Conservation (phyloP, 53 echinoderm and acorn worm genomes). For the Henricia sp. region DNA sequence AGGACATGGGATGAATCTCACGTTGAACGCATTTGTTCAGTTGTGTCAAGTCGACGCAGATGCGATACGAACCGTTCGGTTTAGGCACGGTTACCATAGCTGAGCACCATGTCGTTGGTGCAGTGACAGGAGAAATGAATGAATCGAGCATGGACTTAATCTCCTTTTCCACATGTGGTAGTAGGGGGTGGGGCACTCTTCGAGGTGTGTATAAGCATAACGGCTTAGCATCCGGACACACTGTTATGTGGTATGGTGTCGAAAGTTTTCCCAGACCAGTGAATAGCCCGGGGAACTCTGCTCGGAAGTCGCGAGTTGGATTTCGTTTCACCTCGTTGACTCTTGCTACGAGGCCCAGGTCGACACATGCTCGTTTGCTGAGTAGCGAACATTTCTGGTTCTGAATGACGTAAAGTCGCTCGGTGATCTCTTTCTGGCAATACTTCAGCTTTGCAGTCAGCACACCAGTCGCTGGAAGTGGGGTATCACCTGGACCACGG, state of each 20-base stretch:
- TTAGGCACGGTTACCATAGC: slow-evolving; percentile 11
- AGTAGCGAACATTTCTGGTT: slow-evolving; percentile 9
- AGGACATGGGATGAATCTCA: neutral
- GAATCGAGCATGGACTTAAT: slow-evolving; percentile 45
- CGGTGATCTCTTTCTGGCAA: neutral
- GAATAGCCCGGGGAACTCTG: slow-evolving; percentile 44
- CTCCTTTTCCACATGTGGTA: slow-evolving; percentile 58
- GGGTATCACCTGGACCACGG: slow-evolving; percentile 4
- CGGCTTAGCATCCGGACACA: slow-evolving; percentile 21
- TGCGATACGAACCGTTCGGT: slow-evolving; percentile 52
- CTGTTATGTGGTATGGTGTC: slow-evolving; percentile 29
- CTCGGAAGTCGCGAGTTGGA: neutral
- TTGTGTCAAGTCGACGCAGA: slow-evolving; percentile 57
- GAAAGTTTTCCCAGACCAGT: slow-evolving; percentile 44
- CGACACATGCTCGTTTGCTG: neutral
- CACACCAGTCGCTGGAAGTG: neutral
- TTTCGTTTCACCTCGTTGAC: neutral
- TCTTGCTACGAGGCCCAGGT: neutral
- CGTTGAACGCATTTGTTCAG: slow-evolving; percentile 45
- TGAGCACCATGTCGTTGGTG: slow-evolving; percentile 41
- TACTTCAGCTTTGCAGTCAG: neutral
- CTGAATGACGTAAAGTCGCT: neutral
- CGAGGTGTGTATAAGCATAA: slow-evolving; percentile 37
- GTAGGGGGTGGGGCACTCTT: slow-evolving; percentile 48
- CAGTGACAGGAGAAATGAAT: slow-evolving; percentile 56